Base-by-base conservation (phyloP, 2,888 invertebrate genomes). In the Drosophila algonquin region DNA sequence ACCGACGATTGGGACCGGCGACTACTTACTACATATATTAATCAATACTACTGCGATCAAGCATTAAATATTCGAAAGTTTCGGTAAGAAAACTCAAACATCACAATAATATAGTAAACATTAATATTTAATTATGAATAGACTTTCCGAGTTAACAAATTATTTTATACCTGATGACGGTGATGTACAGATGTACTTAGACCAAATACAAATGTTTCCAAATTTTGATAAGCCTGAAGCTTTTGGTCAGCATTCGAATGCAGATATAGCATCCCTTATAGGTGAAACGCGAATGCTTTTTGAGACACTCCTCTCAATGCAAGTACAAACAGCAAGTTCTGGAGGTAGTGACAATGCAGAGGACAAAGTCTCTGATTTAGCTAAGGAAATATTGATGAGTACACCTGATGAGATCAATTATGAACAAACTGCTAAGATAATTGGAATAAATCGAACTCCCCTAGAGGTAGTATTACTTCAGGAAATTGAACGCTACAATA, bases 201-300 rank as follows among this genome's bases (percentile, higher is more conserved):
- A 97, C 91, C 96, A 96, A 91, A 94, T 97, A 76, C 94, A 95
- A 77, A 93, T 96, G 89, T 92, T 97, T 82, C 98, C 98, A 3
- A 94, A 93, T 55, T 93, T 94, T 61, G 98, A 98, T 91, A 95
- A 95, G 77, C 97, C 98, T 0, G 97, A 97, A 93, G 96, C 96
- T 0, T 96, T 98, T 83, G 98, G 98, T 0, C 97, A 98, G 90
- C 97, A 98, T 92, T 95, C 96, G 2, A 97, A 98, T 81, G 97
- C 97, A 0, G 98, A 98, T 90, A 97, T 98, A 75, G 95, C 96
- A 5, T 97, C 96, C 0, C 94, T 96, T 51, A 97, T 97, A 48
- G 95, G 95, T 89, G 97, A 97, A 89, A 95, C 96, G 0, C 92
- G 95, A 72, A 93, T 94, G 63, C 93, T 97, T 91, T 97, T 97